phyloP scores from a whole-genome alignment of 1,140 invertebrate genomes.

The Apolygus lucorum region DNA sequence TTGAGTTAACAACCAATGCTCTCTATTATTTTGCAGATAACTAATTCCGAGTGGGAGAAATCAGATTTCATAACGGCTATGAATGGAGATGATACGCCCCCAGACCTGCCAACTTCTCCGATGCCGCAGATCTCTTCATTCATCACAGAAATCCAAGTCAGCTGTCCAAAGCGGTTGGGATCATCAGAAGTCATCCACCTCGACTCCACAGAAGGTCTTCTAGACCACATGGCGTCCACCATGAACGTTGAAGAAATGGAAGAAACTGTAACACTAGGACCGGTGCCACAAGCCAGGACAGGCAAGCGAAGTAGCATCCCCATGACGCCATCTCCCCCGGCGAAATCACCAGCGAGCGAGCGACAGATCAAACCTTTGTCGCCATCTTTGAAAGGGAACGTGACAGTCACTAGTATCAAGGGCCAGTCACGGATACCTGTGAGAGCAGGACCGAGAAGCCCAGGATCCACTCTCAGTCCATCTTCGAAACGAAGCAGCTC shows the following conservation, averaged over 20 bases:
- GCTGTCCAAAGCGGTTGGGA: neutral
- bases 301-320: constrained; percentile 1
- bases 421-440: constrained; percentile 25
- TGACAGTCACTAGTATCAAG: constrained; percentile 25
- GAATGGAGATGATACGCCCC: constrained; percentile 36
- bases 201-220: constrained; percentile 5
- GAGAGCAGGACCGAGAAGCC: constrained; percentile 22
- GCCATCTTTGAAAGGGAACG: constrained; percentile 17
- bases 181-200: constrained; percentile 17
- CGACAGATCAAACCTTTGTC: neutral
- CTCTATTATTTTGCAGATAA: neutral
- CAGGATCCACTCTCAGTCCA: constrained; percentile 18
- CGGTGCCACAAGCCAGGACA: neutral
- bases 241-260: neutral
- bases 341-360: constrained; percentile 14
- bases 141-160: constrained; percentile 32
- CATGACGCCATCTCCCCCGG: neutral
- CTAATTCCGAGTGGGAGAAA: constrained; percentile 27
- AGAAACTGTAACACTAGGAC: neutral
- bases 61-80: constrained; percentile 27
- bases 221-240: constrained; percentile 23
- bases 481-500: constrained; percentile 18
- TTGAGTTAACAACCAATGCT: neutral
- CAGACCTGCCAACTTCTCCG: constrained; percentile 40
- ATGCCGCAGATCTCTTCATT: constrained; percentile 35